These are phyloP conservation scores for Eristalis arbustorum DNA, from an alignment of 2,888 invertebrate genomes.

Conservation along the genomic window DNA sequence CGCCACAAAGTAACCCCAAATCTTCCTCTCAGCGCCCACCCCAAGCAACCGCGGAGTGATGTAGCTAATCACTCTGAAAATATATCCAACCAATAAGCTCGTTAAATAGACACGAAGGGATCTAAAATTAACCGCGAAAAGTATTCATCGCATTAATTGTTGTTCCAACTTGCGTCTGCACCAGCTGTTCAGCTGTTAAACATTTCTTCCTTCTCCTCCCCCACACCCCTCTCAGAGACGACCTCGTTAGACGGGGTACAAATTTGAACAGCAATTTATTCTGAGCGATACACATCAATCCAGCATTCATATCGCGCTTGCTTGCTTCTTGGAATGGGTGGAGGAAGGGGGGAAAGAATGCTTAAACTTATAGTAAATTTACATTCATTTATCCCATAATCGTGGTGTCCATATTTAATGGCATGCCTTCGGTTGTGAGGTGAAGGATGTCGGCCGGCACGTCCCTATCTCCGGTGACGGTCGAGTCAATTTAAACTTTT, in stretches of 20 bases:
- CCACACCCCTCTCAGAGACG: neutral
- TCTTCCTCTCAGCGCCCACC: too few relatives aligned
- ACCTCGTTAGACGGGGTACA: neutral
- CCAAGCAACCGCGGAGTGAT: too few relatives aligned
- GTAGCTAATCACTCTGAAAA: slow-evolving; percentile 42
- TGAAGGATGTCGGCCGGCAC: neutral
- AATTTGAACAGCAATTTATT: slow-evolving; percentile 41
- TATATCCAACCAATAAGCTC: slow-evolving; percentile 24
- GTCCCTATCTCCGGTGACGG: neutral
- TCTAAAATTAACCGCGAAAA: slow-evolving; percentile 27
- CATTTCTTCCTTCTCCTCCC: neutral
- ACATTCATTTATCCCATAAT: slow-evolving; percentile 61
- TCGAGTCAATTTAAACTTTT: slow-evolving; percentile 59
- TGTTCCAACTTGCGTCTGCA: slow-evolving; percentile 2
- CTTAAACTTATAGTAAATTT: slow-evolving; percentile 44
- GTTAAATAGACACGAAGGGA: slow-evolving; percentile 29
- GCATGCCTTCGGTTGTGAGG: slow-evolving; percentile 17
- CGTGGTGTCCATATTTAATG: slow-evolving; percentile 59
- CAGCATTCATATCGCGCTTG: slow-evolving; percentile 39
- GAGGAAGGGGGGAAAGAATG: slow-evolving; percentile 9
- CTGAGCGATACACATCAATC: slow-evolving; percentile 50
- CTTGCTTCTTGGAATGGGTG: too few relatives aligned
- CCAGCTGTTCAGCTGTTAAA: neutral
- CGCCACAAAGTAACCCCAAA: neutral
- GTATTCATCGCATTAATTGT: slow-evolving; percentile 45